These are phyloP conservation scores for Platorchestia sp. DNA, from an alignment of 1,140 invertebrate genomes.

Conservation along the genomic window DNA sequence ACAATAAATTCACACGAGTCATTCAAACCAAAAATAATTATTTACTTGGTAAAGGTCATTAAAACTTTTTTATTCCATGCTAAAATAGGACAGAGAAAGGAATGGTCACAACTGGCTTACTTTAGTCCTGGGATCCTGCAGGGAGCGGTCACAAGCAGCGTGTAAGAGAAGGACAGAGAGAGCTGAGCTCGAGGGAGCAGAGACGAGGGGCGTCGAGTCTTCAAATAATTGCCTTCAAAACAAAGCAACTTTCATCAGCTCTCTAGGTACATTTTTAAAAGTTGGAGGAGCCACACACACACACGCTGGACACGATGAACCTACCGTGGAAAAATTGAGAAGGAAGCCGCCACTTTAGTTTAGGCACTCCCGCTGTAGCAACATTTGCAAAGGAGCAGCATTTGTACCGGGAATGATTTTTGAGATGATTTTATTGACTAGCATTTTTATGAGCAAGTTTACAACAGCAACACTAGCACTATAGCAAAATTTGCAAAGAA, in stretches of 20 bases:
- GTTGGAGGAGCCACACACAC: background rate
- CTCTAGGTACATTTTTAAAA: background rate
- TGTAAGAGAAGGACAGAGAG: slow-evolving; percentile 34
- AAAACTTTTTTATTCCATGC: background rate
- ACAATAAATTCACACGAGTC: no score
- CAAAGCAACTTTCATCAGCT: background rate
- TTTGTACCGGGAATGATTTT: background rate
- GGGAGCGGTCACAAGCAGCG: slow-evolving; percentile 68
- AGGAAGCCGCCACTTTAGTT: no score
- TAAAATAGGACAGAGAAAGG: background rate
- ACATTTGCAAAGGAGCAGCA: background rate
- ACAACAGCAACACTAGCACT: no score
- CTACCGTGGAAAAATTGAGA: no score
- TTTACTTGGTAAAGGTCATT: background rate
- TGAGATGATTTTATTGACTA: background rate
- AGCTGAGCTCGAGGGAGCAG: background rate
- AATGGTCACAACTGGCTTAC: slow-evolving; percentile 70
- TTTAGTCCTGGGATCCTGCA: slow-evolving; percentile 77
- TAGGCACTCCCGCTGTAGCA: no score
- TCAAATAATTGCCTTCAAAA: background rate
- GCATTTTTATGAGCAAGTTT: background rate
- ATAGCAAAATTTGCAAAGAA: no score
- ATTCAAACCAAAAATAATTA: background rate
- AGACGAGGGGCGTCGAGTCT: background rate
- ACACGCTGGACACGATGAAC: no score